Conservation (phyloP, 2,888 invertebrate genomes). For the Muschampia plurimacula region DNA sequence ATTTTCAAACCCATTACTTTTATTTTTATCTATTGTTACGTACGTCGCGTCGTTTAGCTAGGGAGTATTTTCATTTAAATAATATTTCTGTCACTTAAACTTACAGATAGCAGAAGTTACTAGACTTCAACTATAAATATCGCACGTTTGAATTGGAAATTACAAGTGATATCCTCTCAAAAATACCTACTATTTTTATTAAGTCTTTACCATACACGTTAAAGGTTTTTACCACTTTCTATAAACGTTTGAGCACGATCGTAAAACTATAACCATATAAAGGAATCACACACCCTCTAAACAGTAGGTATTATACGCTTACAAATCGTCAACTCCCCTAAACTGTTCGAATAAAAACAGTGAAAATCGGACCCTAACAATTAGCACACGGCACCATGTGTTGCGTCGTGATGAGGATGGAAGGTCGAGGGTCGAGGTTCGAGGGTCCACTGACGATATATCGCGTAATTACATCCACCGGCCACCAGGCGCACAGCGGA, state of each 20-base stretch:
- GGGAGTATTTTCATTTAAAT: neutral
- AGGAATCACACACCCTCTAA: slow-evolving; percentile 24
- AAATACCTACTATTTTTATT: neutral
- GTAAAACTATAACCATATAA: slow-evolving; percentile 29
- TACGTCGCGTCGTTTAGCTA: neutral
- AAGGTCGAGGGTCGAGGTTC: slow-evolving; percentile 51
- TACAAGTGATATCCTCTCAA: neutral
- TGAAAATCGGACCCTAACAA: slow-evolving; percentile 69
- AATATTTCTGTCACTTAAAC: neutral
- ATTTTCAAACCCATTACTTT: neutral
- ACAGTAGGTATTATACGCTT: slow-evolving; percentile 24
- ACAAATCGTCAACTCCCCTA: slow-evolving; percentile 51
- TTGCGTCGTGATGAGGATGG: slow-evolving; percentile 76
- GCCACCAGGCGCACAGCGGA: slow-evolving; percentile 71
- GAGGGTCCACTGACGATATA: slow-evolving; percentile 61
- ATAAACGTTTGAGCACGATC: slow-evolving; percentile 6
- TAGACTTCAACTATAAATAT: neutral
- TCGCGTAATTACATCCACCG: slow-evolving; percentile 78
- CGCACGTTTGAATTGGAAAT: neutral
- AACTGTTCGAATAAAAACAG: slow-evolving; percentile 73
- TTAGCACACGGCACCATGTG: slow-evolving; percentile 78
- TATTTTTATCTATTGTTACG: neutral
- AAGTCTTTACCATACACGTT: slow-evolving; percentile 9
- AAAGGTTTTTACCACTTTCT: neutral
- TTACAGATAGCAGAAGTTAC: too few relatives aligned